Conservation (phyloP, 2,113 vertebrate genomes). For the Octodon degus region DNA sequence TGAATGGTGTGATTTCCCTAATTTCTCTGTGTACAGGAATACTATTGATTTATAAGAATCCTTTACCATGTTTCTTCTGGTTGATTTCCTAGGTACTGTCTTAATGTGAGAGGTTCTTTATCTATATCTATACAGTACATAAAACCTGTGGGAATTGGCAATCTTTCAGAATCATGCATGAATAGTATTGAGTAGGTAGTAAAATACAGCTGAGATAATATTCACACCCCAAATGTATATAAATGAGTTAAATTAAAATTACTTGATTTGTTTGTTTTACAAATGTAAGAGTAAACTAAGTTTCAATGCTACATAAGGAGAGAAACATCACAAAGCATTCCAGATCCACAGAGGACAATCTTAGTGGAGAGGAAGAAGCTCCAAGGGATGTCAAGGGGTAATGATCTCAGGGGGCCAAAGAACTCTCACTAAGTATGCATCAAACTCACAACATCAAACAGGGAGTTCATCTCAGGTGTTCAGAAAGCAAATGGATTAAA, state of each 20-base stretch:
- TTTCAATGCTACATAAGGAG: neutral
- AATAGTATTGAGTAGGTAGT: neutral
- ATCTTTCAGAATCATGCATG: neutral
- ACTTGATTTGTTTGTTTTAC: neutral
- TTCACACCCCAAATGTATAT: neutral
- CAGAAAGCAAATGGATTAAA: neutral
- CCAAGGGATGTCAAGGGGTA: neutral
- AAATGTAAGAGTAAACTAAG: neutral
- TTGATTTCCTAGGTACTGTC: neutral
- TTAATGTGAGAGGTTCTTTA: neutral
- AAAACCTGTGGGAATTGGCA: neutral
- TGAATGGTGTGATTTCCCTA: too few species aligned
- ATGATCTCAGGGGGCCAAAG: neutral
- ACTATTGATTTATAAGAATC: neutral
- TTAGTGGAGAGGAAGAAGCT: neutral
- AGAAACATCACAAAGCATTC: neutral
- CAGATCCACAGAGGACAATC: constrained; percentile 27
- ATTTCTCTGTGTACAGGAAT: too few species aligned
- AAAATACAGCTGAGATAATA: neutral
- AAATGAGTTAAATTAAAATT: neutral
- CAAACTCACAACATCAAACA: neutral
- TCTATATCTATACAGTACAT: neutral
- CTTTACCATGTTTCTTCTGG: neutral
- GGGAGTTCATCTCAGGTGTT: neutral
- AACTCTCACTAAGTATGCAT: neutral